phyloP scores from a whole-genome alignment of 2,888 invertebrate genomes.

The Falcaria lacertinaria region DNA sequence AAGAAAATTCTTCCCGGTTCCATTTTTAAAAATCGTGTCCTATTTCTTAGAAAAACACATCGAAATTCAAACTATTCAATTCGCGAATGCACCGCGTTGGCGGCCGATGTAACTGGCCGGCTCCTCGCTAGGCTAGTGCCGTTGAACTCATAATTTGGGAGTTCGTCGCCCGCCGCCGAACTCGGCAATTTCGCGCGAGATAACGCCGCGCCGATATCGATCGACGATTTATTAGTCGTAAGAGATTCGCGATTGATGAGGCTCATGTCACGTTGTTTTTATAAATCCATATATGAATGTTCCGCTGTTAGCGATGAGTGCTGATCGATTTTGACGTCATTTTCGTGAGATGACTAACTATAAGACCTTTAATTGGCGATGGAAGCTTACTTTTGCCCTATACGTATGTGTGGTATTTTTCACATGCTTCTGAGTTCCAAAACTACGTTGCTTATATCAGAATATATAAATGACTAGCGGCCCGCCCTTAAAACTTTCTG shows the following conservation, averaged over 20 bases:
- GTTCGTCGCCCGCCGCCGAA: conserved; percentile 44
- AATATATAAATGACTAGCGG: too few relatives aligned
- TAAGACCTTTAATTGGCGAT: too few relatives aligned
- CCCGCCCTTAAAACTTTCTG: too few relatives aligned
- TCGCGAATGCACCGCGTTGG: conserved; percentile 2
- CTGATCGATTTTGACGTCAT: neutral
- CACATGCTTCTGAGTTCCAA: too few relatives aligned
- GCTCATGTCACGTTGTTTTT: neutral
- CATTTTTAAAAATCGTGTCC: neutral
- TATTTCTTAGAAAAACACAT: neutral
- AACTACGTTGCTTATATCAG: too few relatives aligned
- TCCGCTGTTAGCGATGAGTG: too few relatives aligned
- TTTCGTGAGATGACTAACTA: neutral
- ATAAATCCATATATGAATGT: neutral
- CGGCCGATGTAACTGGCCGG: conserved; percentile 3
- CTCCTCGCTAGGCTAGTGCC: conserved; percentile 25
- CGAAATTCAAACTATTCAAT: conserved; percentile 1
- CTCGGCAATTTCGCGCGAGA: conserved; percentile 20
- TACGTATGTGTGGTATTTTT: too few relatives aligned
- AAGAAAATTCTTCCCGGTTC: too few relatives aligned
- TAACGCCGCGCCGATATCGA: conserved; percentile 31
- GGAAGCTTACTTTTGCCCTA: too few relatives aligned
- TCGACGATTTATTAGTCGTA: conserved; percentile 29
- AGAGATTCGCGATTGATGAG: neutral
- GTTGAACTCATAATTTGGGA: conserved; percentile 36